Evolutionary conservation across 2,888 invertebrate genomes (phyloP), one percentile per base, ranked within the genome.

Genomic region (Panorpa germanica): DNA sequence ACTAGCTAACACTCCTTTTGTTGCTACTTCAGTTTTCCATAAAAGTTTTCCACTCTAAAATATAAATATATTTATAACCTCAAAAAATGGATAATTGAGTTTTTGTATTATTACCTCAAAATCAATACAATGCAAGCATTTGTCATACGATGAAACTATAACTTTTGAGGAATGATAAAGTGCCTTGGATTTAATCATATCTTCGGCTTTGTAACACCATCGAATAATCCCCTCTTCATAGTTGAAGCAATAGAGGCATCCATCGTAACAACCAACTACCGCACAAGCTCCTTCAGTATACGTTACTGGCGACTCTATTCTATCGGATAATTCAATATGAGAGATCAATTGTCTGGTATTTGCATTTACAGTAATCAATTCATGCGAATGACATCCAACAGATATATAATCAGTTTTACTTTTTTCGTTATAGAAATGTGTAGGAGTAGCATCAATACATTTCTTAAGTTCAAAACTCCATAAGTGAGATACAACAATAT

Each of bases 361-460:
- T 1, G 62, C 53, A 38, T 69, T 55, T 19, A 77, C 43, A 13
- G 75, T 65, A 14, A 60, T 53, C 34, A 86, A 58, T 37, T 62
- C 55, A 25, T 77, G 72, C 0, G 85, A 78, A 53, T 86, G 88
- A 28, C 74, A 71, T 5, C 76, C 77, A 34, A 73, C 63, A 20
- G 63, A 59, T 4, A 65, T 54, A 31, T 53, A 52, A 5, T 41
- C 43, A 18, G 46, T 41, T 9, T 41, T 43, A 29, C 47, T 45
- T 28, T 32, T 45, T 40, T 47, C 50, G 35, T 44, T 43, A 39
- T 53, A 41, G 39, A 63, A 62, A 29, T 69, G 39, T 13, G 63
- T 54, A 12, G 82, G 78, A 9, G 80, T 66, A 6, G 80, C 73
- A 60, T 88, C 86, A 7, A 88, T 68, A 56, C 88, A 88, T 52